phyloP scores from a whole-genome alignment of 2,113 vertebrate genomes.

The Capreolus pygargus region DNA sequence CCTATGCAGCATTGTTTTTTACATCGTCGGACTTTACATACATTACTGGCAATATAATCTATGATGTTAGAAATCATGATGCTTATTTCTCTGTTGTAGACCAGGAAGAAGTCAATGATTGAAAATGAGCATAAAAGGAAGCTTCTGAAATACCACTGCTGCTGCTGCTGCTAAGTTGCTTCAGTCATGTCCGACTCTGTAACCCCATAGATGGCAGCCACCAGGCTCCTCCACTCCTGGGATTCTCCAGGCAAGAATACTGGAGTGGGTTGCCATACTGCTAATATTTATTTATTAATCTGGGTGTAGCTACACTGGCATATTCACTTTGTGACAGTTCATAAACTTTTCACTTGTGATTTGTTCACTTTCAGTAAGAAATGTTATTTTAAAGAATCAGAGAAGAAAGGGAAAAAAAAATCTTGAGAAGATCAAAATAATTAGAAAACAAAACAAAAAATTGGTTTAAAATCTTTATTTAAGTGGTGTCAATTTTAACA shows the following conservation, averaged over 20 bases:
- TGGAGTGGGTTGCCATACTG: neutral
- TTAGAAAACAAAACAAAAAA: neutral
- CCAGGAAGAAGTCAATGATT: neutral
- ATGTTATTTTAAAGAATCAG: neutral
- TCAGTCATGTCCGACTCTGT: neutral
- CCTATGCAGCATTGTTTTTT: neutral
- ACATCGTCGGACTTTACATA: neutral
- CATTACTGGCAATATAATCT: neutral
- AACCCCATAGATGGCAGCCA: neutral
- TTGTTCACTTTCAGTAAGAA: neutral
- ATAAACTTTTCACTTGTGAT: neutral
- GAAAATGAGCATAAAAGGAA: neutral
- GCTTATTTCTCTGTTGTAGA: neutral
- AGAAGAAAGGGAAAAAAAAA: neutral
- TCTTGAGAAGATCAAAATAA: neutral
- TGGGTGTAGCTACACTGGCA: neutral
- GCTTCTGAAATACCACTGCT: neutral
- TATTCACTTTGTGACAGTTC: neutral
- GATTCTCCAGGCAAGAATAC: neutral
- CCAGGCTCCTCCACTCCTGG: rapidly evolving
- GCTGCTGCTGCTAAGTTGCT: neutral
- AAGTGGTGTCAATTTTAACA: neutral
- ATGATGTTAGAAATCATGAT: neutral
- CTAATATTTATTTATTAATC: neutral
- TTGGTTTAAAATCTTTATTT: neutral